Conservation (phyloP, 2,113 vertebrate species). For the Ciconia stormi region DNA sequence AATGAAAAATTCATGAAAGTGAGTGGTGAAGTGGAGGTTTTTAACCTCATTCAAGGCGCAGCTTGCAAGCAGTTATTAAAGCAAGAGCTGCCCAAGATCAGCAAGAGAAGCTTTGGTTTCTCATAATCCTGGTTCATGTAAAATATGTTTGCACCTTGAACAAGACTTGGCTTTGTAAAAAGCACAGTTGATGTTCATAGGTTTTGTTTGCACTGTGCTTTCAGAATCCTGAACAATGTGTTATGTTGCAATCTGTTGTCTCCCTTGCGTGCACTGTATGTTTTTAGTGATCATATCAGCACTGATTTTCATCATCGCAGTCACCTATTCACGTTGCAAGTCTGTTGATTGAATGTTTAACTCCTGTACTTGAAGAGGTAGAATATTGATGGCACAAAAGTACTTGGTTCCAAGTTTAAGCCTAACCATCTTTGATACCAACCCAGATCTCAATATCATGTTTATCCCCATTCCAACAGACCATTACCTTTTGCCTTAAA, state of each 20-base stretch:
- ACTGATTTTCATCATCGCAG: neutral
- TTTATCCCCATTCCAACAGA: neutral
- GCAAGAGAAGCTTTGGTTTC: neutral
- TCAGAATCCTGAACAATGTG: neutral
- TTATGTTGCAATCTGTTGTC: neutral
- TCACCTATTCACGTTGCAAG: neutral
- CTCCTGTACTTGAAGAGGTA: neutral
- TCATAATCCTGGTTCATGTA: neutral
- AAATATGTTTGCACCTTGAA: neutral
- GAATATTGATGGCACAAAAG: neutral
- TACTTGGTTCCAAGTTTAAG: neutral
- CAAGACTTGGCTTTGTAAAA: neutral
- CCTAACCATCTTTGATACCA: neutral
- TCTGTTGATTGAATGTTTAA: neutral
- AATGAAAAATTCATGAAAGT: neutral
- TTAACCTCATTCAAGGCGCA: neutral
- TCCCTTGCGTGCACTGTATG: fast-evolving
- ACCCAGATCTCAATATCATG: neutral
- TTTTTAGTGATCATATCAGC: neutral
- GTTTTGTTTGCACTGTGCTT: neutral
- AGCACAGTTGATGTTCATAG: neutral
- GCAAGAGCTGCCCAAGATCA: neutral
- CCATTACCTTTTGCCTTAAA: neutral
- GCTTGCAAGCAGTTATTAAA: neutral
- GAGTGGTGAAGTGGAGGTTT: neutral